phyloP scores from a whole-genome alignment of 2,113 vertebrate species.

The Glaucomys volans region DNA sequence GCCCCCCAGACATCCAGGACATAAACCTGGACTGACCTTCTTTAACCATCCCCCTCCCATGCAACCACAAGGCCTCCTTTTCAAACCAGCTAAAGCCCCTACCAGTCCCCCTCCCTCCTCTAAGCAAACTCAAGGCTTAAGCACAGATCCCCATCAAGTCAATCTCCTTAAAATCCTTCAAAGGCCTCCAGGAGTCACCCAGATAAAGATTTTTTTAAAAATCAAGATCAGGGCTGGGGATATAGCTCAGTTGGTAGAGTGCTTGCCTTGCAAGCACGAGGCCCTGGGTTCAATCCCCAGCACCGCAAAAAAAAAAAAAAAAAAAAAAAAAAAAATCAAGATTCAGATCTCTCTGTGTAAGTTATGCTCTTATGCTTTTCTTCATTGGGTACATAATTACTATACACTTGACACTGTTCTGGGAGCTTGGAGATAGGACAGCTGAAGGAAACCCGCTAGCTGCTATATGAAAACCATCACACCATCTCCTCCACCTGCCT shows the following conservation, averaged over 20 bases:
- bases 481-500: background rate
- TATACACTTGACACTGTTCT: background rate
- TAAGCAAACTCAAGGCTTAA: background rate
- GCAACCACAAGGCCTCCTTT: background rate
- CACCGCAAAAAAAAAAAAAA: too few relatives aligned
- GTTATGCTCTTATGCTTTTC: too few relatives aligned
- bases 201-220: too few relatives aligned
- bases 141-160: background rate
- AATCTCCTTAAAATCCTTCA: background rate
- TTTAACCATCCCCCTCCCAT: background rate
- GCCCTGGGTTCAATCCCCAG: too few relatives aligned
- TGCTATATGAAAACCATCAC: background rate
- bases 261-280: too few relatives aligned
- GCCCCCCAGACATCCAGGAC: background rate
- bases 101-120: background rate
- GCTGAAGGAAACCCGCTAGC: background rate
- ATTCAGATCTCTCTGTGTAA: background rate
- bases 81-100: background rate
- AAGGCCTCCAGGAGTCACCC: background rate
- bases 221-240: too few relatives aligned
- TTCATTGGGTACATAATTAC: background rate
- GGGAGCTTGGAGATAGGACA: background rate
- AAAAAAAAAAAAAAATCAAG: too few relatives aligned
- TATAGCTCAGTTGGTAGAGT: too few relatives aligned
- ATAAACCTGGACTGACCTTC: background rate